Evolutionary conservation across 2,797 vertebrate genomes (phyloP).

Genomic region (Halcyon chelicuti): DNA sequence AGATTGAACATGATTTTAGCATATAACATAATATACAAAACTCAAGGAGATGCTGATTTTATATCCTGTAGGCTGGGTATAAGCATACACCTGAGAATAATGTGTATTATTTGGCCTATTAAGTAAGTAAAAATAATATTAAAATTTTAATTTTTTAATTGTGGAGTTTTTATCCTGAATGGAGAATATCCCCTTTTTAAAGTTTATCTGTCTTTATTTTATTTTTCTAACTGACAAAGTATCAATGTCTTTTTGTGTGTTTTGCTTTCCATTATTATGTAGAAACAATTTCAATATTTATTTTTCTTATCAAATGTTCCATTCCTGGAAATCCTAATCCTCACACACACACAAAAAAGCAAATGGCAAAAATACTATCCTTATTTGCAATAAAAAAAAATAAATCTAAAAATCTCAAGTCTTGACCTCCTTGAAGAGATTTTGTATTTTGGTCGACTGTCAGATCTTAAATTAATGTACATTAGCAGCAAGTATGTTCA

Average conservation of each 20-base stretch:
- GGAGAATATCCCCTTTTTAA: background rate
- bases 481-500: background rate
- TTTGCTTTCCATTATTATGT: background rate
- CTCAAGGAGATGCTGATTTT: background rate
- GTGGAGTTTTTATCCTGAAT: background rate
- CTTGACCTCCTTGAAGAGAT: background rate
- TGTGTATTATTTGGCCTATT: background rate
- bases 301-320: background rate
- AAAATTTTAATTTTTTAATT: background rate
- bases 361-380: background rate
- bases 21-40: background rate
- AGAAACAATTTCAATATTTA: background rate
- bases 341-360: background rate
- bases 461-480: background rate
- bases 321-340: background rate
- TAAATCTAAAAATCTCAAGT: background rate
- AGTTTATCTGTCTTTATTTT: background rate
- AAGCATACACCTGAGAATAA: background rate
- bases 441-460: background rate
- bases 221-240: background rate
- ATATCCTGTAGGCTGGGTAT: too few relatives aligned
- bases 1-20: background rate
- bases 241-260: background rate
- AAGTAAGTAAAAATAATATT: background rate
- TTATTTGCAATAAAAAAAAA: background rate